phyloP scores from a whole-genome alignment of 2,797 vertebrate species.

The Siniperca scherzeri region DNA sequence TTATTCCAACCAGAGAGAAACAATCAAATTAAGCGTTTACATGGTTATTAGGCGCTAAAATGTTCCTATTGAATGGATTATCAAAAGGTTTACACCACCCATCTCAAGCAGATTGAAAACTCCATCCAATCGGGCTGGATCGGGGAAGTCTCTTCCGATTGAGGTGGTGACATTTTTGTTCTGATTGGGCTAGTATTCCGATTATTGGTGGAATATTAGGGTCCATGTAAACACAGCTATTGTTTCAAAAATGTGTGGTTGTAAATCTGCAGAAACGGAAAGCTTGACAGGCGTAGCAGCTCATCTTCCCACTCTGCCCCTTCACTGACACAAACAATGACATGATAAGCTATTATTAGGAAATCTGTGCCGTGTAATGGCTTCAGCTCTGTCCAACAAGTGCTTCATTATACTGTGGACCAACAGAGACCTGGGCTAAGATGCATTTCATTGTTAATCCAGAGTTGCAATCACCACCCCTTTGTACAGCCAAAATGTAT shows the following conservation, averaged over 20 bases:
- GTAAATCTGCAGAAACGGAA: neutral
- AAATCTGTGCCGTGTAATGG: conserved; percentile 23
- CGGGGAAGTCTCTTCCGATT: too few relatives aligned
- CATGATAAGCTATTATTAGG: conserved; percentile 39
- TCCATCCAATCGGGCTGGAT: too few relatives aligned
- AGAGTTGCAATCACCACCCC: neutral
- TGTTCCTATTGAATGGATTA: too few relatives aligned
- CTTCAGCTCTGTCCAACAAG: conserved; percentile 16
- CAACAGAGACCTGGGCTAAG: neutral
- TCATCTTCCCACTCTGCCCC: conserved; percentile 19
- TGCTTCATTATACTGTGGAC: conserved; percentile 8
- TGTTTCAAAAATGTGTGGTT: neutral
- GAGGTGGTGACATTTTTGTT: too few relatives aligned
- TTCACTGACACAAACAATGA: conserved; percentile 39
- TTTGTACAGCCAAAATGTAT: conserved; percentile 21
- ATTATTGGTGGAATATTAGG: too few relatives aligned
- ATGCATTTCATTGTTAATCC: conserved; percentile 26
- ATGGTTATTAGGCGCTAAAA: too few relatives aligned
- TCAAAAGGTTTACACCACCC: too few relatives aligned
- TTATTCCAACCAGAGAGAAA: too few relatives aligned
- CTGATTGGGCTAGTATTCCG: too few relatives aligned
- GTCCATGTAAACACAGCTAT: too few relatives aligned
- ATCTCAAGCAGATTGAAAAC: too few relatives aligned
- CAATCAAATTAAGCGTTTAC: too few relatives aligned
- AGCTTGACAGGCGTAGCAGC: neutral